phyloP scores from a whole-genome alignment of 2,797 vertebrate genomes.

The Serranus cabrilla region DNA sequence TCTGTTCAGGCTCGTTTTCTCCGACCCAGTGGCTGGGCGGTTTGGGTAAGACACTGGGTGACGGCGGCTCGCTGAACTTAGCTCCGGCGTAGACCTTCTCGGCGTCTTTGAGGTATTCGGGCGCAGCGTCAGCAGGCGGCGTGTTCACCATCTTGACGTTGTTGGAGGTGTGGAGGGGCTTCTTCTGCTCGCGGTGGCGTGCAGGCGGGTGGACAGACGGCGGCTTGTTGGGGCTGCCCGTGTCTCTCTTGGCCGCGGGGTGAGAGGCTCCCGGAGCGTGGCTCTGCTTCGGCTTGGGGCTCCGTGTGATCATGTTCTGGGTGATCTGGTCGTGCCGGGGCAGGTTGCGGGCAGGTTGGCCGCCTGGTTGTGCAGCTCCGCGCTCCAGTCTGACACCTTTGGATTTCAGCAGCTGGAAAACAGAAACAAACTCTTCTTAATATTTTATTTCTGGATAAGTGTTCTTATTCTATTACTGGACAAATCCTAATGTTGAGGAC shows the following conservation, averaged over 20 bases:
- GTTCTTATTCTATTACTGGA: no score
- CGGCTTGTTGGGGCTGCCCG: slow-evolving; percentile 81
- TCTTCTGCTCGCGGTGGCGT: slow-evolving; percentile 82
- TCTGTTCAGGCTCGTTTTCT: slow-evolving; percentile 74
- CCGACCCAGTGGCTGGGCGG: slow-evolving; percentile 97
- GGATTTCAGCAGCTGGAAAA: slow-evolving; percentile 77
- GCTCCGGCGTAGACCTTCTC: slow-evolving; percentile 94
- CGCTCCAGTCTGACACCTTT: slow-evolving; percentile 73
- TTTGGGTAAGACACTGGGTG: slow-evolving; percentile 94
- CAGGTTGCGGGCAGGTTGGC: slow-evolving; percentile 34
- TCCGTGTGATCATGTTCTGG: slow-evolving; percentile 50
- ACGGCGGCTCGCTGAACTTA: slow-evolving; percentile 96
- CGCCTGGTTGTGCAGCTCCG: slow-evolving; percentile 42
- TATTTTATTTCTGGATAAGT: no score
- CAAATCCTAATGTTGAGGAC: background rate
- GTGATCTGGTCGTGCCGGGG: slow-evolving; percentile 47
- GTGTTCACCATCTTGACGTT: slow-evolving; percentile 78
- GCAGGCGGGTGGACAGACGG: slow-evolving; percentile 57
- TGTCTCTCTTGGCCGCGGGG: slow-evolving; percentile 83
- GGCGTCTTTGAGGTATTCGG: slow-evolving; percentile 85
- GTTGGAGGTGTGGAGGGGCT: slow-evolving; percentile 85
- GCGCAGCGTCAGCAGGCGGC: slow-evolving; percentile 66
- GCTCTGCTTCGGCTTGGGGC: slow-evolving; percentile 61
- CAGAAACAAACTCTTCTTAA: background rate
- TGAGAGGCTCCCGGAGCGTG: slow-evolving; percentile 67